phyloP scores from a whole-genome alignment of 2,113 vertebrate species.

The Gila orcuttii region DNA sequence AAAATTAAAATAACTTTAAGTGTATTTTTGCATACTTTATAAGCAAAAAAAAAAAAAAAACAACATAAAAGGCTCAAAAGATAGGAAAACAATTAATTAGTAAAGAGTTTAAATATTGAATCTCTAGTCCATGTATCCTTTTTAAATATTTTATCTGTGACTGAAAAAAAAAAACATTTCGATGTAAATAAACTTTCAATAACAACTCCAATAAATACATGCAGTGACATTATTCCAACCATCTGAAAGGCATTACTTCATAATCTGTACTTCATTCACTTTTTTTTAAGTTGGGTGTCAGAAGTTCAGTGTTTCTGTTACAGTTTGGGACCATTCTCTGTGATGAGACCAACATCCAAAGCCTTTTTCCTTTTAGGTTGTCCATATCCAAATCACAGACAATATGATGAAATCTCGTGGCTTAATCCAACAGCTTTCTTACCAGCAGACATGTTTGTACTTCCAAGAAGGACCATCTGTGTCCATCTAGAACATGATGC shows the following conservation, averaged over 20 bases:
- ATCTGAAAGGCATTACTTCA: background rate
- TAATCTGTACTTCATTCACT: background rate
- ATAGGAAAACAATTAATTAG: background rate
- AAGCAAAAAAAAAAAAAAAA: background rate
- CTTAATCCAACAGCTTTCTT: conserved; percentile 3
- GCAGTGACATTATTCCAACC: background rate
- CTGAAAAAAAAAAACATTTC: background rate
- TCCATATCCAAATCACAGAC: background rate
- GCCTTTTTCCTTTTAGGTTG: background rate
- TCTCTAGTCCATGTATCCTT: background rate
- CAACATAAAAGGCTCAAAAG: background rate
- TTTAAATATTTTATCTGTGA: background rate
- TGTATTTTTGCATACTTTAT: background rate
- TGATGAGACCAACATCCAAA: background rate
- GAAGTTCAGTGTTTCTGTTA: background rate
- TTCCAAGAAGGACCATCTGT: background rate
- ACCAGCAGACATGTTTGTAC: background rate
- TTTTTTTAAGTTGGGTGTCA: background rate
- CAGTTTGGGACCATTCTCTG: background rate
- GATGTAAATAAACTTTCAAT: background rate
- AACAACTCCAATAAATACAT: background rate
- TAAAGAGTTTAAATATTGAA: background rate
- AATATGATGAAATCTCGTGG: background rate
- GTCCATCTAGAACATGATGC: background rate
- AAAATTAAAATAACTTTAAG: background rate